phyloP scores from a whole-genome alignment of 2,888 invertebrate genomes.

The Sinohyriopsis cumingii region DNA sequence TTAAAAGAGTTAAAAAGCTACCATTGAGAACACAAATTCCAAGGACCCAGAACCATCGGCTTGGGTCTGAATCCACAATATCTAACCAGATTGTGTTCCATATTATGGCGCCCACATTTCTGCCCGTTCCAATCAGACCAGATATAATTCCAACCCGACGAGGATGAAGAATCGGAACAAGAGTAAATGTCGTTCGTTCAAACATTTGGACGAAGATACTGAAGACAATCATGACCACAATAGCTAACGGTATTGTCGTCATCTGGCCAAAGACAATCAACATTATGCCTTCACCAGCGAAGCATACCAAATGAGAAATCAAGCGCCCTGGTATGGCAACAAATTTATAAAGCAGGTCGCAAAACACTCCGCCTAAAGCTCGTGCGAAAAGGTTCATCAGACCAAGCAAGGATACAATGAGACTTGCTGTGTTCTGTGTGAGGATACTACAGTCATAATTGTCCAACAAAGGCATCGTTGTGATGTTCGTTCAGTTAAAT shows the following conservation, averaged over 20 bases:
- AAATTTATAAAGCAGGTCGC: background rate
- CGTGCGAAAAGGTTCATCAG: slow-evolving; percentile 12
- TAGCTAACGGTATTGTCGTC: slow-evolving; percentile 3
- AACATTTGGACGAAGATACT: slow-evolving; percentile 15
- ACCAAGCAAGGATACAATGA: slow-evolving; percentile 10
- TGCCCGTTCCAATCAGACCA: slow-evolving; percentile 14
- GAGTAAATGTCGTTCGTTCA: slow-evolving; percentile 8
- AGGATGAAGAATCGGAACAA: slow-evolving; percentile 7
- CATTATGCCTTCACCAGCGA: slow-evolving; percentile 8
- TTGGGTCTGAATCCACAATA: slow-evolving; percentile 8
- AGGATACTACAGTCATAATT: slow-evolving; percentile 11
- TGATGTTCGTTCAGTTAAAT: slow-evolving; percentile 3
- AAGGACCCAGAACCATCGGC: slow-evolving; percentile 8
- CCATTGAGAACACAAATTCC: slow-evolving; percentile 7
- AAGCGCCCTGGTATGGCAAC: background rate
- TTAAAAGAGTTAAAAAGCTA: slow-evolving; percentile 1
- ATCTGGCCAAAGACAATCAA: slow-evolving; percentile 13
- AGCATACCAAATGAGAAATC: slow-evolving; percentile 6
- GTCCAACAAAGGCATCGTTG: background rate
- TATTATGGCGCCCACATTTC: slow-evolving; percentile 7
- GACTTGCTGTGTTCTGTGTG: slow-evolving; percentile 7
- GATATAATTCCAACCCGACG: slow-evolving; percentile 9
- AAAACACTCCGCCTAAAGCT: slow-evolving; percentile 11
- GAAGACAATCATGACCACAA: slow-evolving; percentile 10
- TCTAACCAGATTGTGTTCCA: slow-evolving; percentile 15